Evolutionary conservation across 92 coral and sea anemone species (phyloP).

Genomic region (Siderastrea siderea): DNA sequence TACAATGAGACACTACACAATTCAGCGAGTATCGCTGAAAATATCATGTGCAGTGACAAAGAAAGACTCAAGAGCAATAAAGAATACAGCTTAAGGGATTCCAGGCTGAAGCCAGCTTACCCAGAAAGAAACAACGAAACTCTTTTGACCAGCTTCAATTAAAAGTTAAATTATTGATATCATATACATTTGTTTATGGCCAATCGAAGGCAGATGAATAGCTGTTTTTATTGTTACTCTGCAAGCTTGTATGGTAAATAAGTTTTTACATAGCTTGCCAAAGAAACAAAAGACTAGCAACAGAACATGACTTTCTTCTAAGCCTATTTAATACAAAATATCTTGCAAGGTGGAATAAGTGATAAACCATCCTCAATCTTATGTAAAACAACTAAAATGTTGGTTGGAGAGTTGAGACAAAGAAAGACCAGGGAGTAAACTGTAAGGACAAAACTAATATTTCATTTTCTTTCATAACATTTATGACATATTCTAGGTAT

Average conservation of each 20-base stretch:
- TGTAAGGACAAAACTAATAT: constrained; percentile 29
- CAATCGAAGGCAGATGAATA: constrained; percentile 29
- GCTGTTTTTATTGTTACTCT: neutral
- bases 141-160: constrained; percentile 5
- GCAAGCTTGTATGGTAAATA: constrained; percentile 32
- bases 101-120: constrained; percentile 33
- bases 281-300: constrained; percentile 33
- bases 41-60: neutral
- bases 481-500: constrained; percentile 44
- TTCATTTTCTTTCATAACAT: neutral
- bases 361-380: constrained; percentile 8
- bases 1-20: constrained; percentile 31
- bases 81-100: neutral
- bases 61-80: neutral
- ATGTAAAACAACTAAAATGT: constrained; percentile 27
- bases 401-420: constrained; percentile 24
- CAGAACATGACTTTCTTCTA: constrained; percentile 28
- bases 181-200: constrained; percentile 47
- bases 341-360: constrained; percentile 34
- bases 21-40: constrained; percentile 19
- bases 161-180: constrained; percentile 38
- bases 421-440: neutral
- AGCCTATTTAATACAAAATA: constrained; percentile 36
- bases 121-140: constrained; percentile 13
- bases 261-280: constrained; percentile 32